Evolutionary conservation across 2,797 vertebrate genomes (phyloP).

Genomic region (Hephaestus fuliginosus): DNA sequence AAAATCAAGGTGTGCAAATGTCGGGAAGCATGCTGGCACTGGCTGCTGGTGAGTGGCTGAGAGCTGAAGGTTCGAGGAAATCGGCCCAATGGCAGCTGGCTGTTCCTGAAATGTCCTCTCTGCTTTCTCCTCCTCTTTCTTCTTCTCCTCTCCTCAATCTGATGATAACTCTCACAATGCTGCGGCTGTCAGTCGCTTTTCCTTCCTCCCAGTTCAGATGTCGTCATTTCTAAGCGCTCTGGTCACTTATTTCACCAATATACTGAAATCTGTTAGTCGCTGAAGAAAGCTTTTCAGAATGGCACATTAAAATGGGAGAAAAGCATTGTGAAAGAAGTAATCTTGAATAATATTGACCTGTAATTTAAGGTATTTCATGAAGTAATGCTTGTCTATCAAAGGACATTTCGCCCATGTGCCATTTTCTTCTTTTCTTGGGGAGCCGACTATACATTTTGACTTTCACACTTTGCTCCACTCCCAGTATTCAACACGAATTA

Average conservation of each 20-base stretch:
- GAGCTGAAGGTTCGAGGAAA: constrained; percentile 85
- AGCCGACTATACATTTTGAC: constrained; percentile 87
- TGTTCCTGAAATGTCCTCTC: constrained; percentile 65
- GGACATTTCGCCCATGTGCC: constrained; percentile 60
- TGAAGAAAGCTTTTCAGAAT: constrained; percentile 63
- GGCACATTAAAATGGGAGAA: constrained; percentile 64
- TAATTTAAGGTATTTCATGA: constrained; percentile 74
- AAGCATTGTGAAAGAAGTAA: constrained; percentile 69
- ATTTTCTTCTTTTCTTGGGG: constrained; percentile 55
- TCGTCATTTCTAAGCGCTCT: constrained; percentile 66
- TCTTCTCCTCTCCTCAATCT: constrained; percentile 65
- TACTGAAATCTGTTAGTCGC: constrained; percentile 63
- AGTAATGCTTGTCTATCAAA: constrained; percentile 70
- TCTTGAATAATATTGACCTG: constrained; percentile 77
- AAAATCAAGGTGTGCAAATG: constrained; percentile 53
- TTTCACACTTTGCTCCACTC: constrained; percentile 91
- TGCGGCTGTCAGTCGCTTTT: constrained; percentile 64
- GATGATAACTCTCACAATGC: constrained; percentile 71
- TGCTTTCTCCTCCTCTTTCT: constrained; percentile 55
- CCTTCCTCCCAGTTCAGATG: constrained; percentile 68
- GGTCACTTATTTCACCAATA: constrained; percentile 67
- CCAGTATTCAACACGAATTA: constrained; percentile 91
- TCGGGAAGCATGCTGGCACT: constrained; percentile 91
- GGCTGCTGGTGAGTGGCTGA: constrained; percentile 94
- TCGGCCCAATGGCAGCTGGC: constrained; percentile 67